These are phyloP conservation scores for Automeris io DNA, from an alignment of 2,888 invertebrate species.

Conservation along the genomic window DNA sequence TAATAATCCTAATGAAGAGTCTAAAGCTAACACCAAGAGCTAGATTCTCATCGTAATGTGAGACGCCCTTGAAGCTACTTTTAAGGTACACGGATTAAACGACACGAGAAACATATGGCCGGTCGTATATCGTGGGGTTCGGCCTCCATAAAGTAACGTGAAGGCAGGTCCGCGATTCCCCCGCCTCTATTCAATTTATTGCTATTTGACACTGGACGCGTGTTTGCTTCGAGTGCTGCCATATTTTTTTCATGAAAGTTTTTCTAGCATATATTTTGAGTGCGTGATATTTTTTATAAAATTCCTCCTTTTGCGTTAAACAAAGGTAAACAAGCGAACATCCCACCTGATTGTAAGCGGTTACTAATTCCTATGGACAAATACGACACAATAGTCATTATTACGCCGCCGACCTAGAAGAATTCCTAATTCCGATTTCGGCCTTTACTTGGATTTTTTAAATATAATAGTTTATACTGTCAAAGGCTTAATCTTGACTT, in stretches of 20 bases:
- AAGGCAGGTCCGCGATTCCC: slow-evolving; percentile 11
- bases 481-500: no score
- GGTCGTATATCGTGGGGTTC: slow-evolving; percentile 14
- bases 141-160: slow-evolving; percentile 23
- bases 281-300: slow-evolving; percentile 16
- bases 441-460: no score
- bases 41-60: not conserved
- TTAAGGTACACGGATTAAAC: slow-evolving; percentile 1
- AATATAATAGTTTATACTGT: no score
- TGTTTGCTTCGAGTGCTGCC: slow-evolving; percentile 19
- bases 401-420: no score
- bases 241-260: slow-evolving; percentile 15
- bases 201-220: slow-evolving; percentile 29
- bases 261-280: slow-evolving; percentile 20
- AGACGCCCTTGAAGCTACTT: not conserved
- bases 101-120: slow-evolving; percentile 10
- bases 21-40: no score
- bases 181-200: slow-evolving; percentile 21
- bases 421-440: no score
- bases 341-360: no score
- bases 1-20: no score
- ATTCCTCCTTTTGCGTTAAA: no score
- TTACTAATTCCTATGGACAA: no score
- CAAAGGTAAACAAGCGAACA: no score
- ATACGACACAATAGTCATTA: no score